Evolutionary conservation across 2,113 vertebrate species (phyloP), one percentile per base, ranked within the genome.

Genomic region (Balaeniceps rex): DNA sequence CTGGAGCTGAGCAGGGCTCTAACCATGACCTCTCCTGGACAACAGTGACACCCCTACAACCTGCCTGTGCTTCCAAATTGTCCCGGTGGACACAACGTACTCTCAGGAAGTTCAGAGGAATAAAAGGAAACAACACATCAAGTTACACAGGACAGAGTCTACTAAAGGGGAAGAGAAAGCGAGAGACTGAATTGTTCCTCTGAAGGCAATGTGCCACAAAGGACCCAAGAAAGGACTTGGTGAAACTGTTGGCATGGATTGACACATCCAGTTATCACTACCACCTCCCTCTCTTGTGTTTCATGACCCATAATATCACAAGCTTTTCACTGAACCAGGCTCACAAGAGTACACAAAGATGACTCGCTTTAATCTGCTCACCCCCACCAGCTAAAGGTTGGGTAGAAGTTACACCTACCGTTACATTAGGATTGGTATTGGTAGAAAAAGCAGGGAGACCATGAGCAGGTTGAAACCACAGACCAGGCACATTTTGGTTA

Each of bases 261-360:
- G 36, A 76, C 31, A 79, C 17, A 79, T 46, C 24, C 44, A 60
- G 4, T 57, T 79, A 36, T 55, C 66, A 44, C 90, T 38, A 42
- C 60, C 80, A 89, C n/a, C 26, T 19, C 51, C 38, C 19, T 68
- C 38, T 63, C 71, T 88, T 72, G 47, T 44, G 65, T 75, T 87
- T 79, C 61, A 21, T 69, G 81, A 89, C 34, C 64, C 47, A 60
- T 65, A 84, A 64, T 24, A 76, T 22, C 69, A 69, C 26, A 87
- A 82, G 9, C 8, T 71, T 71, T 70, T 12, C 36, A 47, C n/a
- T 33, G n/a, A 90, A 68, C 26, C 21, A 63, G 64, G 40, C 54
- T 88, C 46, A 72, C 49, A 70, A 64, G 12, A 0, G 0, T 28
- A 34, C 0, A 2, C 14, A 72, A 76, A 76, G 28, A 60, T 55